Evolutionary conservation across 1,140 invertebrate species (phyloP).

Genomic region (Macrosteles quadrilineatus): DNA sequence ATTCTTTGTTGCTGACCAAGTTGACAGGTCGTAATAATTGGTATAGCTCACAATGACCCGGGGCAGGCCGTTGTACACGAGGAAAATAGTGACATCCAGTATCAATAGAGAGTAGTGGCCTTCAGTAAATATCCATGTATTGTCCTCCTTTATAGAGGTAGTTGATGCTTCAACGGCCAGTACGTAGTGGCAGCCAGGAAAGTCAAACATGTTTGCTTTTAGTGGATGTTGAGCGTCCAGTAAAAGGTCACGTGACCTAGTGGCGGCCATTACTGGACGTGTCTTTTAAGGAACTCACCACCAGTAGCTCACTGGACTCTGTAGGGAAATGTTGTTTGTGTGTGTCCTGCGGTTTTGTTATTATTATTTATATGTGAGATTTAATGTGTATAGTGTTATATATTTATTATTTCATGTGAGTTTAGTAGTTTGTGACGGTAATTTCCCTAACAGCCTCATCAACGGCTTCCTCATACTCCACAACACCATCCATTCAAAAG

Average conservation of each 20-base stretch:
- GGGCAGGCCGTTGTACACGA: too few relatives aligned
- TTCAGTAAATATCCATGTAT: neutral
- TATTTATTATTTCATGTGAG: too few relatives aligned
- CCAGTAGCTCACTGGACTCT: neutral
- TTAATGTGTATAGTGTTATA: too few relatives aligned
- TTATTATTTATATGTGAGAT: constrained; percentile 2
- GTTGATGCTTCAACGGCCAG: neutral
- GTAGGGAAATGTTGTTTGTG: neutral
- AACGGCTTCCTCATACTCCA: too few relatives aligned
- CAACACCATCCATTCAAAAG: too few relatives aligned
- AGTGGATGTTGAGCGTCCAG: neutral
- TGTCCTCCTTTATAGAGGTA: neutral
- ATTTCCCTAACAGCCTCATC: too few relatives aligned
- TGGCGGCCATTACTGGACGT: neutral
- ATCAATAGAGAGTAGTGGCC: neutral
- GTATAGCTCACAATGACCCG: too few relatives aligned
- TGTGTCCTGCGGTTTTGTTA: neutral
- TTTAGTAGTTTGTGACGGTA: too few relatives aligned
- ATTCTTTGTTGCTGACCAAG: too few relatives aligned
- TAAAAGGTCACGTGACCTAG: neutral
- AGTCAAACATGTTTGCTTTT: constrained; percentile 13
- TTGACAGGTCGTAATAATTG: too few relatives aligned
- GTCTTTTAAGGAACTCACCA: neutral
- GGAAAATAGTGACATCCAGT: too few relatives aligned
- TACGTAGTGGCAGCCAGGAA: neutral